Evolutionary conservation across 2,113 vertebrate species (phyloP), one percentile per base, ranked within the genome.

Genomic region (Hepsetus odoe): DNA sequence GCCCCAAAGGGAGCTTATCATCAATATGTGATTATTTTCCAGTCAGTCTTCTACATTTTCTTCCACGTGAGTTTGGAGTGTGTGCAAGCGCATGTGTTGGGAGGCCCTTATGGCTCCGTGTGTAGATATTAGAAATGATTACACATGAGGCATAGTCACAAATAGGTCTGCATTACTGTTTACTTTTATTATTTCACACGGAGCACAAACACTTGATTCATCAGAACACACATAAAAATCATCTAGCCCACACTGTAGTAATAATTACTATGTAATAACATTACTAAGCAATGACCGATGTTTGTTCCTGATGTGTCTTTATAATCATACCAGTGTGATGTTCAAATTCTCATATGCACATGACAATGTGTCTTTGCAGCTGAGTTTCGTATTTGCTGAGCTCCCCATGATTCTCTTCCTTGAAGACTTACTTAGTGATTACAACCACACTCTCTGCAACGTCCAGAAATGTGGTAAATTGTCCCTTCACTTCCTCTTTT

Each of bases 361-460:
- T 22, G 40, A 32, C 18, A 44, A 18, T 79, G 12, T 84, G 72
- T 79, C 40, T 64, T 61, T 73, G 59, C 77, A 99, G 97, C 83
- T 99, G 82, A 97, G 96, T 78, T 96, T 99, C 0, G 94, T 96
- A 68, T 95, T 94, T 0, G 95, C 97, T 0, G 92, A 99, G 91
- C 90, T 98, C 84, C 97, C 97, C 76, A 96, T 94, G 92, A 35
- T 91, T 59, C 92, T 97, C 84, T 95, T 99, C 89, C 93, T 99
- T 85, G 92, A 96, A 42, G 1, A 30, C 1, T 90, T 92, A 85
- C 88, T 99, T 67, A 91, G 88, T 0, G 87, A 94, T 0, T 86
- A 88, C 83, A 85, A 88, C 3, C 96, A 98, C 90, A 91, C 94
- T 0, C 94, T 98, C 6, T 76, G 0, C 0, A 83, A 85, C 0